Percentiles rank a stretch among this genome's conserved stretches.
Conservation (phyloP, 2,113 vertebrate species). For the Orycteropus afer region DNA sequence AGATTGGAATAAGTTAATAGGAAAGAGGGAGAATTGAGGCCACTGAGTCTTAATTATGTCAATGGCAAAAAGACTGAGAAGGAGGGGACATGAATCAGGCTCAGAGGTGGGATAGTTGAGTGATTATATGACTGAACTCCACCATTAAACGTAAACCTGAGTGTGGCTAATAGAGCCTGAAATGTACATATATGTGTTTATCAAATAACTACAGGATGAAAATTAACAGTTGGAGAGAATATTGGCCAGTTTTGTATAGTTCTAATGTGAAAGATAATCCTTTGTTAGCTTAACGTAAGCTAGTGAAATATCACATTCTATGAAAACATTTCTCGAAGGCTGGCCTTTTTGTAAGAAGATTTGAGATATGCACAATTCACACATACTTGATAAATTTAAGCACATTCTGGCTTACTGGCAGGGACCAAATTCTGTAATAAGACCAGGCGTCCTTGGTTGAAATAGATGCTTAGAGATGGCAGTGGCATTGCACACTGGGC, state of each 20-base stretch:
- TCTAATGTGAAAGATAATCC: background rate
- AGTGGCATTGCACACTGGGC: background rate
- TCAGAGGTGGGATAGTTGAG: background rate
- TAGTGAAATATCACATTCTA: background rate
- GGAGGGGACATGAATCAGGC: background rate
- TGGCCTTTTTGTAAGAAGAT: conserved; percentile 47
- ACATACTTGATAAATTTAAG: conserved; percentile 65
- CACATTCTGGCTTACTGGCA: conserved; percentile 61
- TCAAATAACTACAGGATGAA: conserved; percentile 23
- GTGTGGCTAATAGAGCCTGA: background rate
- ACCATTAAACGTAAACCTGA: background rate
- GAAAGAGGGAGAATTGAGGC: background rate
- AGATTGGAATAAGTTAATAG: background rate
- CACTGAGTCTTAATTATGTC: background rate
- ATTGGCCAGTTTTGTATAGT: background rate
- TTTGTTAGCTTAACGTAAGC: conserved; percentile 28
- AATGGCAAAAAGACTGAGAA: background rate
- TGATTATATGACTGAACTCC: background rate
- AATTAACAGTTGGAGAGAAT: background rate
- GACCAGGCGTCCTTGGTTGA: conserved; percentile 57
- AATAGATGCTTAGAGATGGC: conserved; percentile 45
- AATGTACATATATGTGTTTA: background rate
- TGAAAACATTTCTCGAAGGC: conserved; percentile 47
- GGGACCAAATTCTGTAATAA: conserved; percentile 55
- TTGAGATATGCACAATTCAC: conserved; percentile 47